These are phyloP conservation scores for Drosophila phalerata DNA, from an alignment of 2,888 invertebrate genomes.

Conservation along the genomic window DNA sequence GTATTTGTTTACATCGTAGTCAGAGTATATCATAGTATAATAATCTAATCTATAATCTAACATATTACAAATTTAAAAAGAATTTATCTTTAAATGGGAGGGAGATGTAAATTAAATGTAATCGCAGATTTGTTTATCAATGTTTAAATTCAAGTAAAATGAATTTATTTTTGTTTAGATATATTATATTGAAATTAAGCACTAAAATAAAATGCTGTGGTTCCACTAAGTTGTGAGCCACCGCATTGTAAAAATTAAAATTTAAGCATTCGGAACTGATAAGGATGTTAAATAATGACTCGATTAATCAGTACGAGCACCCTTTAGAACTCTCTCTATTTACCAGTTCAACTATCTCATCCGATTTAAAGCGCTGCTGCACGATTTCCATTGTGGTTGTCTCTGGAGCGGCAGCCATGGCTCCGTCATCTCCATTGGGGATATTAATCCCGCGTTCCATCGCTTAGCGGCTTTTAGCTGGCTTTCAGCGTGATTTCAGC, in stretches of 20 bases:
- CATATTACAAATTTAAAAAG: too few relatives aligned
- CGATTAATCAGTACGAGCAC: slow-evolving; percentile 30
- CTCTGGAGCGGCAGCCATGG: slow-evolving; percentile 10
- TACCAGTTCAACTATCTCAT: slow-evolving; percentile 83
- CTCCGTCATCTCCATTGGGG: slow-evolving; percentile 14
- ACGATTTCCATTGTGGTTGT: slow-evolving; percentile 73
- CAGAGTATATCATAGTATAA: too few relatives aligned
- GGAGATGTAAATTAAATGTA: too few relatives aligned
- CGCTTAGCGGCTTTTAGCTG: slow-evolving; percentile 22
- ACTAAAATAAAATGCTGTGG: too few relatives aligned
- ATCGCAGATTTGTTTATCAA: too few relatives aligned
- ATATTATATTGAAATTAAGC: too few relatives aligned
- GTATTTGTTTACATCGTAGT: slow-evolving; percentile 6
- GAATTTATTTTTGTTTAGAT: too few relatives aligned
- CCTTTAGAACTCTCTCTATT: slow-evolving; percentile 29
- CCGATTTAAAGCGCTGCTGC: slow-evolving; percentile 83
- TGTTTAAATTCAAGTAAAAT: too few relatives aligned
- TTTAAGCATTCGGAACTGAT: slow-evolving; percentile 10
- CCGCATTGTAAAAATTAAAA: neutral
- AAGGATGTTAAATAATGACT: slow-evolving; percentile 11
- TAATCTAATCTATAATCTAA: too few relatives aligned
- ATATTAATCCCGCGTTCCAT: slow-evolving; percentile 42
- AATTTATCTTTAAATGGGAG: too few relatives aligned
- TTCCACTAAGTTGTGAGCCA: too few relatives aligned
- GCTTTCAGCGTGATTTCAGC: slow-evolving; percentile 8